Percentiles rank a stretch among this genome's conserved stretches.
Conservation (phyloP, 2,113 vertebrate species). For the Pomatorhinus ruficollis region DNA sequence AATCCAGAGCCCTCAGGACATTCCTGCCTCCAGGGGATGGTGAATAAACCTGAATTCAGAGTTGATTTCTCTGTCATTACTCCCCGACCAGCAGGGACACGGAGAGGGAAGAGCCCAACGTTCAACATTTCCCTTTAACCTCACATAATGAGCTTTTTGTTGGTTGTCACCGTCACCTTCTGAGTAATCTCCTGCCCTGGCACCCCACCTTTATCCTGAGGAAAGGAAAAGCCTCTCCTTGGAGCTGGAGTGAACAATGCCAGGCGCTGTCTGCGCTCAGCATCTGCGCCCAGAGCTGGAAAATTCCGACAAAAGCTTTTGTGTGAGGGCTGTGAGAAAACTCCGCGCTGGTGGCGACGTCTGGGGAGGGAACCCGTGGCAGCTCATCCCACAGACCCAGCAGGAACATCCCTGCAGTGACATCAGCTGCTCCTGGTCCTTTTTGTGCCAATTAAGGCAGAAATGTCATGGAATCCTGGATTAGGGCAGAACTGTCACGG, state of each 20-base stretch:
- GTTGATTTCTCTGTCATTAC: not conserved
- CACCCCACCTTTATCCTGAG: not conserved
- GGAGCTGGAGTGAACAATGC: not conserved
- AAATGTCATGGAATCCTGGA: too few species aligned
- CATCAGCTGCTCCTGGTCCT: not conserved
- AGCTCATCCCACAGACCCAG: not conserved
- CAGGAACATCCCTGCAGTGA: not conserved
- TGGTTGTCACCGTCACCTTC: not conserved
- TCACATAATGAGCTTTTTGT: not conserved
- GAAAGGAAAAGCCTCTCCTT: not conserved
- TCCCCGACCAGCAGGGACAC: not conserved
- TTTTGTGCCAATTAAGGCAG: accelerated
- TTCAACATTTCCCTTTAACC: not conserved
- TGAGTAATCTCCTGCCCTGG: not conserved
- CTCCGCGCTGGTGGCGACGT: not conserved
- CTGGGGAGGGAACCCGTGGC: accelerated
- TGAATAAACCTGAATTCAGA: not conserved
- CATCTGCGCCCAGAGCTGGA: not conserved
- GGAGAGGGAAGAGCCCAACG: not conserved
- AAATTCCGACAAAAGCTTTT: not conserved
- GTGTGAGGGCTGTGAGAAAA: not conserved
- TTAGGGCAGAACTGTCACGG: too few species aligned
- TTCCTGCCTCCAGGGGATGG: not conserved
- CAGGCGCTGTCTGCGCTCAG: not conserved
- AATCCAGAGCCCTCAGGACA: not conserved